These are phyloP conservation scores for Muraenolepis orangiensis DNA, from an alignment of 2,797 vertebrate genomes.

Conservation along the genomic window DNA sequence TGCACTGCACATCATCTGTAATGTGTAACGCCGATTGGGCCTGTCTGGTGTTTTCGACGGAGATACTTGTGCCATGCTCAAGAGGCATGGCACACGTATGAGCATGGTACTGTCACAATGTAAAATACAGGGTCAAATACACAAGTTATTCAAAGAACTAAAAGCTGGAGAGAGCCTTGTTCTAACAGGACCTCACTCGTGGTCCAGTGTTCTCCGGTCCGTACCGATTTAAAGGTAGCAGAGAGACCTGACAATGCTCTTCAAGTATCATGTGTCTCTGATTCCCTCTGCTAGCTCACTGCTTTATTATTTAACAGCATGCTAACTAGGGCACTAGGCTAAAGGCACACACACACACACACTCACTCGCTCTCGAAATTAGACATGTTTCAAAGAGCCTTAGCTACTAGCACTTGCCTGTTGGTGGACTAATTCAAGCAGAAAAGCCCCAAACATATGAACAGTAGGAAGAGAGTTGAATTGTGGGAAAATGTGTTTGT, in stretches of 20 bases:
- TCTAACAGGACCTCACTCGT: background rate
- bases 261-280: constrained; percentile 30
- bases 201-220: background rate
- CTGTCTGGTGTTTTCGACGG: background rate
- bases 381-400: background rate
- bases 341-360: constrained; percentile 10
- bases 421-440: background rate
- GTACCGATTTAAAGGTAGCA: background rate
- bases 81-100: no score
- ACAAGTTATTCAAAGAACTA: no score
- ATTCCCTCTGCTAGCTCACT: constrained; percentile 40
- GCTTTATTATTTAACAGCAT: constrained; percentile 55
- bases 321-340: constrained; percentile 43
- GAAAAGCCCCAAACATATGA: background rate
- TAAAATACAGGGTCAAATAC: background rate
- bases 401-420: background rate
- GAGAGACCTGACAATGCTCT: background rate
- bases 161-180: background rate
- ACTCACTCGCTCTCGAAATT: background rate
- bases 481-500: no score
- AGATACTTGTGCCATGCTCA: background rate
- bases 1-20: background rate
- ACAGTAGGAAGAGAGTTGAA: background rate
- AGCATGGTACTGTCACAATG: background rate
- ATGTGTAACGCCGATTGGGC: background rate